Percentiles rank a stretch among this genome's conserved stretches.
Conservation (phyloP, 2,113 vertebrate species). For the Lethenteron reissneri region DNA sequence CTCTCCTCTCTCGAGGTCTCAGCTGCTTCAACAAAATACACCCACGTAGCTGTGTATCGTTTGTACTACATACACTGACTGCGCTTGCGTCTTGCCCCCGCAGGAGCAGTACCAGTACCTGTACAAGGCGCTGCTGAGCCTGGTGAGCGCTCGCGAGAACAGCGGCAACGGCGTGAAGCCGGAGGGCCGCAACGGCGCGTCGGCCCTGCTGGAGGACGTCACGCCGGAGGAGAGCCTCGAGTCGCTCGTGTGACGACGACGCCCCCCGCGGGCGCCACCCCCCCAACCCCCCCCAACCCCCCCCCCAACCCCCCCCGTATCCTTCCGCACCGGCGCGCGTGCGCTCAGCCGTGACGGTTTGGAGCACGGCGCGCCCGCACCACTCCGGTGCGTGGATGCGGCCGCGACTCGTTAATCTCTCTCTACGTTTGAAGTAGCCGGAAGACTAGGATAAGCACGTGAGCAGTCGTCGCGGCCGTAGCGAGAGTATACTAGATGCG, state of each 20-base stretch:
- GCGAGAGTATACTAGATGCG: too few species aligned
- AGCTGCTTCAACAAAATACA: neutral
- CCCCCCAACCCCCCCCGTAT: too few species aligned
- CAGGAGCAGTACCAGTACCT: conserved; percentile 87
- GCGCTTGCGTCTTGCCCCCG: conserved; percentile 11
- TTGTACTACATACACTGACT: neutral
- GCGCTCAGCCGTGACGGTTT: too few species aligned
- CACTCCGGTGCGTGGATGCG: too few species aligned
- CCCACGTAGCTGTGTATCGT: neutral
- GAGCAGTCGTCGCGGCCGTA: too few species aligned
- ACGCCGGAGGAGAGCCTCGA: conserved; percentile 76
- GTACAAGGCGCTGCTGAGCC: conserved; percentile 74
- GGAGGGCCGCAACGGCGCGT: conserved; percentile 51
- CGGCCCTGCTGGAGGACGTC: conserved; percentile 47
- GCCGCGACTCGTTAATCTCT: too few species aligned
- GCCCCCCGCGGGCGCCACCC: too few species aligned
- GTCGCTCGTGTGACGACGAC: conserved; percentile 46
- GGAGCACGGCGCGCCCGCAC: too few species aligned
- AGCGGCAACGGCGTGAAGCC: conserved; percentile 31
- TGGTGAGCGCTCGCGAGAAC: conserved; percentile 66
- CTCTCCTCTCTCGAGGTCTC: neutral
- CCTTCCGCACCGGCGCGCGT: too few species aligned
- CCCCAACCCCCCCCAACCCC: too few species aligned
- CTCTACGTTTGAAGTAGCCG: too few species aligned
- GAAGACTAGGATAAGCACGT: too few species aligned